These are phyloP conservation scores for Periophthalmodon schlosseri DNA, from an alignment of 2,113 vertebrate genomes.

Conservation along the genomic window DNA sequence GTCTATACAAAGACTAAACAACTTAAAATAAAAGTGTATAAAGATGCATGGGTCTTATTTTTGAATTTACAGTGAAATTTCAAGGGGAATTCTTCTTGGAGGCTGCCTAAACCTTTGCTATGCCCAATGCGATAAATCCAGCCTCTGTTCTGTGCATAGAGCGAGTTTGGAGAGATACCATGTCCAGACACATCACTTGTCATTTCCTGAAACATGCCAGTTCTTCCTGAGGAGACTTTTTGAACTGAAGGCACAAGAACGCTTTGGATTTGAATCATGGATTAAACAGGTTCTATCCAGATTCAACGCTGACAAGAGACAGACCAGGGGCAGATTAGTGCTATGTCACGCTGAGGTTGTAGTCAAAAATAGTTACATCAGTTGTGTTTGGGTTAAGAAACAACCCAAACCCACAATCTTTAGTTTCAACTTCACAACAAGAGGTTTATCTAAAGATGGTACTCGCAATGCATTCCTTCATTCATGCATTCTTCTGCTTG, in stretches of 20 bases:
- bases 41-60: not conserved
- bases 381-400: not conserved
- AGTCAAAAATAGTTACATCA: not conserved
- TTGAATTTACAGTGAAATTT: not conserved
- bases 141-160: not conserved
- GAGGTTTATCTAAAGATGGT: no score
- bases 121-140: not conserved
- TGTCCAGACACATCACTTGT: constrained; percentile 30
- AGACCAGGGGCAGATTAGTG: not conserved
- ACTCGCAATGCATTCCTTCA: no score
- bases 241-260: not conserved
- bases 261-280: not conserved
- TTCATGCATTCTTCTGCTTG: no score
- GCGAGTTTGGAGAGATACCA: constrained; percentile 13
- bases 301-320: not conserved
- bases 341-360: not conserved
- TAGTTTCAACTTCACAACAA: no score
- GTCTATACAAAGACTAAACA: not conserved
- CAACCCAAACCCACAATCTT: no score
- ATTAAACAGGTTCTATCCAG: constrained; percentile 6
- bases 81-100: not conserved
- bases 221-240: constrained; percentile 28
- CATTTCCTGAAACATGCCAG: constrained; percentile 43
- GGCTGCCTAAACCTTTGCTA: not conserved
- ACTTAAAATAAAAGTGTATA: not conserved